Evolutionary conservation across 2,113 vertebrate genomes (phyloP).

Genomic region (Stigmatopora nigra): DNA sequence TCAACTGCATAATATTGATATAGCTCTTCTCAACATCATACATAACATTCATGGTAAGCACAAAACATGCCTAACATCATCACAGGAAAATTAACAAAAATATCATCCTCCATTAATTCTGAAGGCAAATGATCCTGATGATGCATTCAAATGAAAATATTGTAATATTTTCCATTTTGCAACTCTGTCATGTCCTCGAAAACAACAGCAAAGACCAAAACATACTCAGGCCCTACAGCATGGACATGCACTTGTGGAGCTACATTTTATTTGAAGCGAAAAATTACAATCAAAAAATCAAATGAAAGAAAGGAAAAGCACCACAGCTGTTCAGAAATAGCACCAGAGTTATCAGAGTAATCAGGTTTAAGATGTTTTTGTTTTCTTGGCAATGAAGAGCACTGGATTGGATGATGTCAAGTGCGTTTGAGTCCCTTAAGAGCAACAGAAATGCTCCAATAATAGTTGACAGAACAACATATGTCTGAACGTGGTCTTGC

Average conservation of each 20-base stretch:
- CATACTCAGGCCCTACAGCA: constrained; percentile 28
- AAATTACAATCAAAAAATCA: constrained; percentile 35
- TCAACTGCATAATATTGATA: background rate
- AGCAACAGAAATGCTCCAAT: constrained; percentile 48
- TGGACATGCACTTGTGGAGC: constrained; percentile 57
- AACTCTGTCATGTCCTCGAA: constrained; percentile 41
- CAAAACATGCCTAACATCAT: background rate
- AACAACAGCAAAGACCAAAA: constrained; percentile 33
- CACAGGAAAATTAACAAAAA: constrained; percentile 5
- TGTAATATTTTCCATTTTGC: constrained; percentile 21
- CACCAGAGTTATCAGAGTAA: constrained; percentile 70
- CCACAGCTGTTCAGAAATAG: constrained; percentile 70
- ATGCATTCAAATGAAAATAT: constrained; percentile 20
- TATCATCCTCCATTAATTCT: constrained; percentile 12
- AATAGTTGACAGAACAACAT: constrained; percentile 43
- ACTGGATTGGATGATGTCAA: constrained; percentile 40
- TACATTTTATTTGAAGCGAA: constrained; percentile 63
- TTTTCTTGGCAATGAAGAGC: constrained; percentile 59
- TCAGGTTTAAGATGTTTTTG: constrained; percentile 21
- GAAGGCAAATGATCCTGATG: constrained; percentile 16
- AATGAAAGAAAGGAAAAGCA: constrained; percentile 51
- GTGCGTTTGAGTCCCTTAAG: constrained; percentile 36
- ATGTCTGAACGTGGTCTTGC: constrained; percentile 22
- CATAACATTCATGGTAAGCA: background rate
- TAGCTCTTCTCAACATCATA: background rate